phyloP scores from a whole-genome alignment of 2,888 invertebrate genomes.

The Asteroscopus sphinx region DNA sequence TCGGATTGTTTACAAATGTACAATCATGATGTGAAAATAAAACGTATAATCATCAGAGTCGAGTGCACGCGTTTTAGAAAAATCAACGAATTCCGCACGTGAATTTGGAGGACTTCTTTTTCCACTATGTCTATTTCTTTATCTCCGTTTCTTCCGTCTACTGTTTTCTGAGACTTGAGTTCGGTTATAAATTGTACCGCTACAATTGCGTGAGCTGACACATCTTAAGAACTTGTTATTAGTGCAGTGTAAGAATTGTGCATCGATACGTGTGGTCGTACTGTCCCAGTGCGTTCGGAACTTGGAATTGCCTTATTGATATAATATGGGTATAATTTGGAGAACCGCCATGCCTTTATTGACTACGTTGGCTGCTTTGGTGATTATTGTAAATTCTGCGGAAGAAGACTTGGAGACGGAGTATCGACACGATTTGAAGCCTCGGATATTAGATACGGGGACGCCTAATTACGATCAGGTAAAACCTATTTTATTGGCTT shows the following conservation, averaged over 20 bases:
- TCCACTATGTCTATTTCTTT: slow-evolving; percentile 68
- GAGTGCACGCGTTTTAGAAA: slow-evolving; percentile 53
- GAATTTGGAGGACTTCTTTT: slow-evolving; percentile 55
- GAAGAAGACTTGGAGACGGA: slow-evolving; percentile 79
- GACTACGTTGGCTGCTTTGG: slow-evolving; percentile 86
- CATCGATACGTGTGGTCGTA: slow-evolving; percentile 54
- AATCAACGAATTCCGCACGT: slow-evolving; percentile 53
- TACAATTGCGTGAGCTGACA: slow-evolving; percentile 37
- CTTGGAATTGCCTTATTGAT: slow-evolving; percentile 58
- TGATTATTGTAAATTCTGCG: slow-evolving; percentile 84
- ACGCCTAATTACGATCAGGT: slow-evolving; percentile 79
- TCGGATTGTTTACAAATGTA: slow-evolving; percentile 73
- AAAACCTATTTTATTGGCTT: too few relatives aligned
- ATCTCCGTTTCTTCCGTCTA: slow-evolving; percentile 62
- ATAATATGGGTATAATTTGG: slow-evolving; percentile 85
- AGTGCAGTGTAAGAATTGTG: slow-evolving; percentile 65
- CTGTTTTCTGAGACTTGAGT: slow-evolving; percentile 44
- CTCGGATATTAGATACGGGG: slow-evolving; percentile 72
- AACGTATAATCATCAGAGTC: slow-evolving; percentile 50
- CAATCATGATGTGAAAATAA: slow-evolving; percentile 75
- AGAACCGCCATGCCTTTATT: slow-evolving; percentile 80
- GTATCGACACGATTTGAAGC: slow-evolving; percentile 72
- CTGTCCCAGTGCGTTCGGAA: slow-evolving; percentile 55
- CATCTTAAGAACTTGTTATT: slow-evolving; percentile 42
- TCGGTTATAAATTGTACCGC: slow-evolving; percentile 41